Evolutionary conservation across 2,888 invertebrate genomes (phyloP).

Genomic region (Apodemia hepburni): DNA sequence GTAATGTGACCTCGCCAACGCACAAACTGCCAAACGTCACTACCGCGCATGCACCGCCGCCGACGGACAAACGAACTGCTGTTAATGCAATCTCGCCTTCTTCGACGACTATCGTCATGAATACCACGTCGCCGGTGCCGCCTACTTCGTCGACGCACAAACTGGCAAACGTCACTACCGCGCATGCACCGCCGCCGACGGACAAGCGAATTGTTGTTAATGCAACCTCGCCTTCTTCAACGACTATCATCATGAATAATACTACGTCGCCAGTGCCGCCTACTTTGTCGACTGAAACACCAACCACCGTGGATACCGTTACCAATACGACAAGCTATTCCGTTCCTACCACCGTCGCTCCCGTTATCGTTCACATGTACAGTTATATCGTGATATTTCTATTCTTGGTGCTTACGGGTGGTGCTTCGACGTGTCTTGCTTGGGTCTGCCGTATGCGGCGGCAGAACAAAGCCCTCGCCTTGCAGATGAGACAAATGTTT

Average conservation of each 20-base stretch:
- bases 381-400: not conserved
- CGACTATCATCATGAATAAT: not conserved
- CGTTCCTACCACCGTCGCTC: no score
- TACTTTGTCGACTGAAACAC: no score
- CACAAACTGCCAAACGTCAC: not conserved
- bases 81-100: not conserved
- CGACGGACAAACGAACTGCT: not conserved
- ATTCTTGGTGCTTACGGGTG: slow-evolving; percentile 6
- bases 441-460: not conserved
- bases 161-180: not conserved
- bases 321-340: no score
- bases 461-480: not conserved
- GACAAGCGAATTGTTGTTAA: not conserved
- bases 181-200: not conserved
- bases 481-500: slow-evolving; percentile 4
- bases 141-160: not conserved
- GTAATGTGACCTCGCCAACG: not conserved
- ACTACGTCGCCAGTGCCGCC: not conserved
- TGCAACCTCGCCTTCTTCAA: not conserved
- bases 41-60: not conserved
- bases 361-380: not conserved
- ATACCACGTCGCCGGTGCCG: not conserved
- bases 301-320: no score
- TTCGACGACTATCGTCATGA: not conserved
- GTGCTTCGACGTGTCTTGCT: slow-evolving; percentile 7